phyloP scores from a whole-genome alignment of 2,797 vertebrate species.

The Pachyuromys duprasi region DNA sequence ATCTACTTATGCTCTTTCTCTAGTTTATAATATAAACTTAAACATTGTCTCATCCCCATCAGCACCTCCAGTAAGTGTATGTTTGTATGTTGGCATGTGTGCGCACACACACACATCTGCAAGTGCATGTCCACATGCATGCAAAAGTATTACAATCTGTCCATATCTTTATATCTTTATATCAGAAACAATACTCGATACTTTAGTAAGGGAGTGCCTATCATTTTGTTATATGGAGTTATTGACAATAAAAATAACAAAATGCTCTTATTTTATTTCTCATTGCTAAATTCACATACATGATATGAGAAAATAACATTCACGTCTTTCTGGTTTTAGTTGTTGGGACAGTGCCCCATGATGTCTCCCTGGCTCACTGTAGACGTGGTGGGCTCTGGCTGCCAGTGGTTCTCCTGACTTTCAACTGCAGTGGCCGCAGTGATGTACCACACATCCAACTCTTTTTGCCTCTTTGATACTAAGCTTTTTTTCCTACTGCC shows the following conservation, averaged over 20 bases:
- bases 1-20: not conserved
- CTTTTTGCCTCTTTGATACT: not conserved
- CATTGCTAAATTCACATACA: not conserved
- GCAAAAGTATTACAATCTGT: not conserved
- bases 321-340: not conserved
- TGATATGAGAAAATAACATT: not conserved
- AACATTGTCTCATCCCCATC: not conserved
- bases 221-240: conserved; percentile 4
- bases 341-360: not conserved
- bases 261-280: conserved; percentile 31
- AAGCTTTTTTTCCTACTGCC: not conserved
- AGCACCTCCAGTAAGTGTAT: too few species aligned
- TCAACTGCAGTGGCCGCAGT: not conserved
- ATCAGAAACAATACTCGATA: not conserved
- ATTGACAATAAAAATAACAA: conserved; percentile 13
- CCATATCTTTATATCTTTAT: not conserved
- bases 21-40: conserved; percentile 7
- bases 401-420: not conserved
- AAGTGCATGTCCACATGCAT: not conserved
- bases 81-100: not conserved
- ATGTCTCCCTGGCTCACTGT: not conserved
- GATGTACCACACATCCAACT: too few species aligned
- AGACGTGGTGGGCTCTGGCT: not conserved
- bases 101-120: not conserved
- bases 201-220: not conserved